These are phyloP conservation scores for Babyrousa celebensis DNA, from an alignment of 2,797 vertebrate species.

Conservation along the genomic window DNA sequence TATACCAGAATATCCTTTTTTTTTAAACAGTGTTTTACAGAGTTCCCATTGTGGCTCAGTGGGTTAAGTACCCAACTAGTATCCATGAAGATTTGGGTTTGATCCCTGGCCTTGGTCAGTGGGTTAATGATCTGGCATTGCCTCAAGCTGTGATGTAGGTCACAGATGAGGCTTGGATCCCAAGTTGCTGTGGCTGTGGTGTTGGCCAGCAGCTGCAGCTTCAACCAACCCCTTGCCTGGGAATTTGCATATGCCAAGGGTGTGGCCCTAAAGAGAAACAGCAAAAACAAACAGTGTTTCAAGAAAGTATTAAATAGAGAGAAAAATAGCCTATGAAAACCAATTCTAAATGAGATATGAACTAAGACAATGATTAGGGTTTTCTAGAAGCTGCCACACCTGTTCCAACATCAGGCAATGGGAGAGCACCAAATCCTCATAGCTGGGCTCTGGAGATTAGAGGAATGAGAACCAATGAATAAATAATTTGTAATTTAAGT, in stretches of 20 bases:
- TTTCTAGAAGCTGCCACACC: neutral
- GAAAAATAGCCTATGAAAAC: neutral
- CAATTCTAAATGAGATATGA: neutral
- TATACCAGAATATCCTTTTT: neutral
- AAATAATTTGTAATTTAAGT: neutral
- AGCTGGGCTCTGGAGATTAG: neutral
- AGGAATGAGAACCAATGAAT: neutral
- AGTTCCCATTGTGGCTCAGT: no score
- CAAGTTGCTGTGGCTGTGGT: no score
- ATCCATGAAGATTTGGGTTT: no score
- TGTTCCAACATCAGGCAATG: neutral
- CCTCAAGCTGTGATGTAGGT: no score
- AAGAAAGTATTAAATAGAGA: slow-evolving; percentile 6
- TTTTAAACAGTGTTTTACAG: neutral
- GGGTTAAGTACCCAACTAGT: no score
- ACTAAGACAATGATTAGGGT: slow-evolving; percentile 2
- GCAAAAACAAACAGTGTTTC: neutral
- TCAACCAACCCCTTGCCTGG: no score
- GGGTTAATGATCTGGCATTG: no score
- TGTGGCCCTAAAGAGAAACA: no score
- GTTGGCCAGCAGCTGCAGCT: no score
- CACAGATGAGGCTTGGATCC: no score
- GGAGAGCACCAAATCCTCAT: neutral
- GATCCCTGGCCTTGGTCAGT: no score
- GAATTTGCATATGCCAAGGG: no score